phyloP scores from a whole-genome alignment of 2,797 vertebrate genomes.

The Semotilus atromaculatus region DNA sequence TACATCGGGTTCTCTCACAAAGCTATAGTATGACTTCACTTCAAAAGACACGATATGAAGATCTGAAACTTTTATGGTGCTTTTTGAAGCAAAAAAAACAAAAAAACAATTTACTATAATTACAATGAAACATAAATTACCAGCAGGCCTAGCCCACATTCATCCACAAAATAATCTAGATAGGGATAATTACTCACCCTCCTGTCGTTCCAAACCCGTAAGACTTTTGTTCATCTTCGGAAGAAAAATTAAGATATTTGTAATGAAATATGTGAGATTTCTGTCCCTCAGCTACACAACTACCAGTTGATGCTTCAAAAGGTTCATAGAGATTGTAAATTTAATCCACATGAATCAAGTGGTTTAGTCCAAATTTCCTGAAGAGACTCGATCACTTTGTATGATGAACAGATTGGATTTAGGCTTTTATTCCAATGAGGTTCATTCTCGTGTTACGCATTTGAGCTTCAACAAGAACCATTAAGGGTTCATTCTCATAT shows the following conservation, averaged over 20 bases:
- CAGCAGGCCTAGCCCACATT: background rate
- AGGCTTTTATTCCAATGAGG: no score
- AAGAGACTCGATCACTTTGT: no score
- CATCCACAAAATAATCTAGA: background rate
- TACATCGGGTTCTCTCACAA: background rate
- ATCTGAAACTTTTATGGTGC: background rate
- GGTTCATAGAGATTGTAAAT: no score
- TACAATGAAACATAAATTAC: background rate
- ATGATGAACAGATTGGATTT: no score
- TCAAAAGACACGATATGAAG: background rate
- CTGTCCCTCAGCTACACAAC: no score
- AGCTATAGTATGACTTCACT: background rate
- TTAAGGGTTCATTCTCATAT: no score
- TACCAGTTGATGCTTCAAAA: no score
- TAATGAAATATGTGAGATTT: background rate
- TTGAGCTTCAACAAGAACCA: no score
- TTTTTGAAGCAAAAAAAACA: background rate
- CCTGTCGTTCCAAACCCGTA: background rate
- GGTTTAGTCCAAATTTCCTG: no score
- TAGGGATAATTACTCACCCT: background rate
- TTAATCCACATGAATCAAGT: no score
- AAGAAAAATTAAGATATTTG: background rate
- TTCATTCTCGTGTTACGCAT: no score
- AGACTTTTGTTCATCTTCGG: background rate
- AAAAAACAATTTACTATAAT: background rate